phyloP scores from a whole-genome alignment of 2,113 vertebrate species.

The Vanacampus margaritifer region DNA sequence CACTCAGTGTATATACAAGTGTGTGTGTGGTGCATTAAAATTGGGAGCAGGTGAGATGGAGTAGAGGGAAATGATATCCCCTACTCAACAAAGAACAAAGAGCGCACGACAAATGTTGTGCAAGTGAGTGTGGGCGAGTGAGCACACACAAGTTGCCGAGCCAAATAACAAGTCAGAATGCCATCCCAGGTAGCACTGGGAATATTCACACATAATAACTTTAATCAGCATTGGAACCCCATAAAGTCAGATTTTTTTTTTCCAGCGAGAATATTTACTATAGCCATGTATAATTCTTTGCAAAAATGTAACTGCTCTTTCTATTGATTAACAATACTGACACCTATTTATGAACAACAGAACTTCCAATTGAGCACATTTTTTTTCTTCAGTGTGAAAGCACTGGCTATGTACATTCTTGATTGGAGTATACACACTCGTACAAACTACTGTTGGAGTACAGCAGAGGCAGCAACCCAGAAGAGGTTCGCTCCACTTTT shows the following conservation, averaged over 20 bases:
- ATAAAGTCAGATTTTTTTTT: slow-evolving; percentile 69
- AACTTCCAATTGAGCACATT: slow-evolving; percentile 68
- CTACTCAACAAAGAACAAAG: too few relatives aligned
- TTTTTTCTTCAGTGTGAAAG: slow-evolving; percentile 65
- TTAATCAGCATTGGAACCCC: slow-evolving; percentile 74
- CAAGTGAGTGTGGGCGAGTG: slow-evolving; percentile 16
- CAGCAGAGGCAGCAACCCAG: slow-evolving; percentile 55
- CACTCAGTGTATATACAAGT: too few relatives aligned
- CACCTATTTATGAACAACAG: slow-evolving; percentile 75
- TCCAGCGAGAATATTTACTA: slow-evolving; percentile 73
- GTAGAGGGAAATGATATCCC: too few relatives aligned
- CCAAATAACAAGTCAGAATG: slow-evolving; percentile 35
- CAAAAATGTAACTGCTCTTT: slow-evolving; percentile 71
- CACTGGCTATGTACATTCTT: slow-evolving; percentile 77
- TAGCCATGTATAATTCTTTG: slow-evolving; percentile 77
- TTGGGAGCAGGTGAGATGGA: too few relatives aligned
- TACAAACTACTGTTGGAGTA: slow-evolving; percentile 69
- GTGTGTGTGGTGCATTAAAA: too few relatives aligned
- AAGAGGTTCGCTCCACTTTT: slow-evolving; percentile 53
- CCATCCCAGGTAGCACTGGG: slow-evolving; percentile 43
- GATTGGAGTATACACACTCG: slow-evolving; percentile 70
- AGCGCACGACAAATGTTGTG: slow-evolving; percentile 3
- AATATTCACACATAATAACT: slow-evolving; percentile 74
- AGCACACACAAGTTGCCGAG: neutral
- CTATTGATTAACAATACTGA: slow-evolving; percentile 77